Conservation (phyloP, 2,797 vertebrate genomes). For the Sciurus carolinensis region DNA sequence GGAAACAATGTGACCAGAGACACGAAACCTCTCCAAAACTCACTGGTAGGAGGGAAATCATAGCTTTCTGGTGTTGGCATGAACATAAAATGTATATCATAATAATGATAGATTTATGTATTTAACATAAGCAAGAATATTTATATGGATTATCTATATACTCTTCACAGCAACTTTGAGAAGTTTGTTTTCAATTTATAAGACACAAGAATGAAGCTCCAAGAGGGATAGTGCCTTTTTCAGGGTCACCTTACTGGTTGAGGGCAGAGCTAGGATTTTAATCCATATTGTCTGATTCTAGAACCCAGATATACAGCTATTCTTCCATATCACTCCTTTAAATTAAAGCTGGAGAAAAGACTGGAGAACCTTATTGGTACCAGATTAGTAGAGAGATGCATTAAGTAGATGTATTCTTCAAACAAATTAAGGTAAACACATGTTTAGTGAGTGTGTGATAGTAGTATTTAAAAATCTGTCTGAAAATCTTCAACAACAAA, state of each 20-base stretch:
- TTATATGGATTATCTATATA: not conserved
- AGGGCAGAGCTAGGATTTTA: not conserved
- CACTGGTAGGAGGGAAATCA: not conserved
- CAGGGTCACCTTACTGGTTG: not conserved
- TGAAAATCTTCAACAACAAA: not conserved
- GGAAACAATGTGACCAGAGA: not conserved
- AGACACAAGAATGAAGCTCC: not conserved
- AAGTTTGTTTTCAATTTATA: not conserved
- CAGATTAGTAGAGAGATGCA: not conserved
- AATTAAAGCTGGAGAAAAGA: not conserved
- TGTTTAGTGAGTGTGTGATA: not conserved
- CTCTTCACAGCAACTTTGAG: not conserved
- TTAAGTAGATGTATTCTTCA: not conserved
- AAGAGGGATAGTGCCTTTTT: constrained; percentile 12
- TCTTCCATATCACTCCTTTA: not conserved
- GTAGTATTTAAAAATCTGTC: not conserved
- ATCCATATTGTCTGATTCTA: not conserved
- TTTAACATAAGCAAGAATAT: not conserved
- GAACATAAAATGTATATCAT: not conserved
- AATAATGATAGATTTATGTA: not conserved
- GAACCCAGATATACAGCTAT: not conserved
- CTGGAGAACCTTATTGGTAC: not conserved
- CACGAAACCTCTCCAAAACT: not conserved
- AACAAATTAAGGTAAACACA: not conserved
- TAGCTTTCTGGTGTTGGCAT: not conserved